phyloP scores from a whole-genome alignment of 2,888 invertebrate genomes.

The Eupeodes luniger region DNA sequence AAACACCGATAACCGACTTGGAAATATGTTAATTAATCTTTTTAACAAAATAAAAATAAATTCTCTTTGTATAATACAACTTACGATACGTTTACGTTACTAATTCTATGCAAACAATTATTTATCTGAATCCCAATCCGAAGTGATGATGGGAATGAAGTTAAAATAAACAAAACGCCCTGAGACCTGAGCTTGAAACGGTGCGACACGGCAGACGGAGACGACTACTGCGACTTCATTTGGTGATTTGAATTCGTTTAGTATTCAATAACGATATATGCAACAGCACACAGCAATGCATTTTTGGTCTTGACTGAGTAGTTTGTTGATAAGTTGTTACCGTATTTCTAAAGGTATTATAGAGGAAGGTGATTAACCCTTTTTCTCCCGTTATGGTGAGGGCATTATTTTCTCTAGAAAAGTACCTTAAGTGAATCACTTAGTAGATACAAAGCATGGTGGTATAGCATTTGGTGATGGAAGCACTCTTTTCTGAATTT shows the following conservation, averaged over 20 bases:
- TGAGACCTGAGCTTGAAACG: too few relatives aligned
- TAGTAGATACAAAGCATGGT: neutral
- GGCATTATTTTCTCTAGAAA: neutral
- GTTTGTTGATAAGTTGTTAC: constrained; percentile 29
- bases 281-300: constrained; percentile 14
- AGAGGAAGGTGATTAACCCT: constrained; percentile 40
- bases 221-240: neutral
- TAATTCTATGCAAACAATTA: constrained; percentile 20
- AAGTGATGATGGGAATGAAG: constrained; percentile 7
- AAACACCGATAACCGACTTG: constrained; percentile 46
- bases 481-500: too few relatives aligned
- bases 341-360: neutral
- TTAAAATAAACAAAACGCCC: constrained; percentile 27
- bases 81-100: constrained; percentile 7
- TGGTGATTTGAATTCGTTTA: constrained; percentile 27
- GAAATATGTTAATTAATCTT: constrained; percentile 67
- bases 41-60: neutral
- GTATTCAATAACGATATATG: constrained; percentile 17
- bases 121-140: neutral
- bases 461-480: too few relatives aligned
- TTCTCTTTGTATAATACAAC: constrained; percentile 2
- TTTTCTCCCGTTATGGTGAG: constrained; percentile 18
- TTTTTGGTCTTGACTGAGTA: constrained; percentile 27
- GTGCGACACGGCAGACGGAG: too few relatives aligned
- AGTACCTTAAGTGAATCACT: neutral